phyloP scores from a whole-genome alignment of 1,140 invertebrate genomes.

The Scaptodrosophila lebanonensis region DNA sequence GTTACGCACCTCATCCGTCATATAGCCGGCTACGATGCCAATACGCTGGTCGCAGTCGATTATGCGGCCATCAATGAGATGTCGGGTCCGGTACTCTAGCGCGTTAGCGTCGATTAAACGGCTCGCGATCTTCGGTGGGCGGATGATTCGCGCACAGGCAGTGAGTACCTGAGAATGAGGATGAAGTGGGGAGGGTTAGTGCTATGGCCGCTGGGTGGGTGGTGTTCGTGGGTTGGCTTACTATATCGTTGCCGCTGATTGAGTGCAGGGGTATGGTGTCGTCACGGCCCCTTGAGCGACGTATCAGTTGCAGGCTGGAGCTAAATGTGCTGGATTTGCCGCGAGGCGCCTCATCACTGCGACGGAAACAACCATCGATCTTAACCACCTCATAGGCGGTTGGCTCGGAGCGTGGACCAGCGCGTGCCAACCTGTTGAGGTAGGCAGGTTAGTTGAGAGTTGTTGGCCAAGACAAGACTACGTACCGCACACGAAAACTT shows the following conservation, averaged over 20 bases:
- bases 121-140: slow-evolving; percentile 83
- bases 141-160: slow-evolving; percentile 82
- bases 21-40: slow-evolving; percentile 89
- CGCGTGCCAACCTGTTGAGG: slow-evolving; percentile 80
- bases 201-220: no score
- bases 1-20: slow-evolving; percentile 89
- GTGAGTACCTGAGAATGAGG: slow-evolving; percentile 80
- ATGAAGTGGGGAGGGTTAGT: not conserved
- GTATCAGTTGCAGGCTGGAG: slow-evolving; percentile 78
- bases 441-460: not conserved
- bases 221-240: no score
- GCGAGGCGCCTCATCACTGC: slow-evolving; percentile 78
- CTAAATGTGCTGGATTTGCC: slow-evolving; percentile 64
- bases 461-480: not conserved
- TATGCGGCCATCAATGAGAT: slow-evolving; percentile 89
- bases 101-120: slow-evolving; percentile 84
- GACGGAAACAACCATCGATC: slow-evolving; percentile 79
- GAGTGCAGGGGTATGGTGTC: slow-evolving; percentile 77
- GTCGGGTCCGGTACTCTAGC: slow-evolving; percentile 90
- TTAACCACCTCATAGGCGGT: slow-evolving; percentile 83
- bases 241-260: slow-evolving; percentile 80
- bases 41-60: slow-evolving; percentile 91
- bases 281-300: slow-evolving; percentile 77
- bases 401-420: slow-evolving; percentile 82
- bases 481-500: slow-evolving; percentile 78